Conservation (phyloP, 2,797 vertebrate genomes). For the Bovichtus variegatus region DNA sequence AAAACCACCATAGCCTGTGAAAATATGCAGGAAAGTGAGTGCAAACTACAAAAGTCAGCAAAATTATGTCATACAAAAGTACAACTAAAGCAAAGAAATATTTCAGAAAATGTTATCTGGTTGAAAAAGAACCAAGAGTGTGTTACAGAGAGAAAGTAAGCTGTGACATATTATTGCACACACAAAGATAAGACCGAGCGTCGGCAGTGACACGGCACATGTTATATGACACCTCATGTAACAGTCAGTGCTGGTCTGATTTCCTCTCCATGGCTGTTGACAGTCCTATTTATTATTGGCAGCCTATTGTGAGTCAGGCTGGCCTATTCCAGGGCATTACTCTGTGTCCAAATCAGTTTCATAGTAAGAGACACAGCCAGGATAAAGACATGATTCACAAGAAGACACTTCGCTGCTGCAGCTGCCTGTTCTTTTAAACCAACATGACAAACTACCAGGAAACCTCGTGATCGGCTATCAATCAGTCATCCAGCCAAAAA, state of each 20-base stretch:
- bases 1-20: conserved; percentile 69
- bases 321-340: conserved; percentile 70
- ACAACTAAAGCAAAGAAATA: background rate
- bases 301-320: conserved; percentile 67
- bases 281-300: conserved; percentile 80
- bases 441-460: conserved; percentile 18
- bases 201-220: conserved; percentile 57
- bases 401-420: conserved; percentile 27
- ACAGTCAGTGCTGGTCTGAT: conserved; percentile 73
- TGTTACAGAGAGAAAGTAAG: conserved; percentile 5
- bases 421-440: conserved; percentile 27
- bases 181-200: conserved; percentile 18
- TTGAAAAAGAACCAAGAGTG: background rate
- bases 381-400: conserved; percentile 70
- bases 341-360: conserved; percentile 51
- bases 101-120: background rate
- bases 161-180: conserved; percentile 11
- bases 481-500: conserved; percentile 20
- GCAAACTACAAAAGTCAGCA: conserved; percentile 46
- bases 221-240: conserved; percentile 81
- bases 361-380: conserved; percentile 50
- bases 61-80: conserved; percentile 17
- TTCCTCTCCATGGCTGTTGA: conserved; percentile 73
- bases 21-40: conserved; percentile 71
- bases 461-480: conserved; percentile 39